Evolutionary conservation across 1,140 invertebrate species (phyloP), one percentile per base, ranked within the genome.

Genomic region (Hyposmocoma kahamanoa): DNA sequence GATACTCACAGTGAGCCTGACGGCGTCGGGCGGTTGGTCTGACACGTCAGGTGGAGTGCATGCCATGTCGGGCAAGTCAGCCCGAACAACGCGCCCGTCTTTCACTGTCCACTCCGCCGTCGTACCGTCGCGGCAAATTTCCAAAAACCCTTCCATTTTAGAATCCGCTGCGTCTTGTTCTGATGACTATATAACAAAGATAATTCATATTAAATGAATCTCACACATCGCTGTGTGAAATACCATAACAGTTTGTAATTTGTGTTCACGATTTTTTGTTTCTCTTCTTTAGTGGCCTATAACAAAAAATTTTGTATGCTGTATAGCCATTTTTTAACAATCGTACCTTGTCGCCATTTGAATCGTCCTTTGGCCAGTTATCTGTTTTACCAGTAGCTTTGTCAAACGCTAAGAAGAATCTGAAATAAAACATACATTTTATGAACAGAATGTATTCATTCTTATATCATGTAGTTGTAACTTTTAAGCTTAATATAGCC

Each of bases 361-460:
- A 56, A 13, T 85, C 82, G 18, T 85, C 78, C 53, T 84, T 84
- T 1, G 80, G 72, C 78, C 78, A 85, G 47, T 82, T 85, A 1
- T 85, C 80, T 1, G 59, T 76, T 47, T 88, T 87, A 2, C 89
- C 88, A 46, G 90, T 90, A 13, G 94, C 92, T 85, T 94, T 94
- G 70, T 95, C 93, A 74, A 98, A 98, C 6, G 92, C 91, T n/a
- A 93, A 75, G 75, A 98, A 97, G 72, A 97, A 96, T 38, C 91
- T 87, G 57, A 21, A 76, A 78, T 41, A 55, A 42, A 50, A 50
- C 41, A 18, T 22, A 44, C 22, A 17, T 38, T 34, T 41, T 18
- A 38, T 32, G 4, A 11, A 2, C 8, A 24, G n/a, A n/a, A n/a
- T n/a, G n/a, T n/a, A n/a, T n/a, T n/a, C n/a, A n/a, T n/a, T n/a